Evolutionary conservation across 2,113 vertebrate genomes (phyloP).

Genomic region (Toxostoma redivivum): DNA sequence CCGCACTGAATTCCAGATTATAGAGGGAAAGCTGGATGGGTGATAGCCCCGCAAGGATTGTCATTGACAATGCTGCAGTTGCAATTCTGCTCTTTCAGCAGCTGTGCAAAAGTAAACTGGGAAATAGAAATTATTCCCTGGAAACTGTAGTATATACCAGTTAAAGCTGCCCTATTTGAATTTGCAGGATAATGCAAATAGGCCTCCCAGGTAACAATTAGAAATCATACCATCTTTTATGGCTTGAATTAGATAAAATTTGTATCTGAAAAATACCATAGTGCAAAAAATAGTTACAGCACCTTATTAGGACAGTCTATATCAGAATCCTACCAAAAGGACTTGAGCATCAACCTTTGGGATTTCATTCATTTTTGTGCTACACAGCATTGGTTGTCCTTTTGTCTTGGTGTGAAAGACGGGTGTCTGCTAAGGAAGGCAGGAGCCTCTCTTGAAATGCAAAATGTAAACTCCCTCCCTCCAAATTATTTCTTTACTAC

Average conservation of each 20-base stretch:
- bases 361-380: not conserved
- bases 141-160: not conserved
- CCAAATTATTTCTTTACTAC: not conserved
- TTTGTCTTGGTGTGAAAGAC: not conserved
- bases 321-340: not conserved
- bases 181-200: not conserved
- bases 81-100: not conserved
- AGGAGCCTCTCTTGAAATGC: too few relatives aligned
- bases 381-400: not conserved
- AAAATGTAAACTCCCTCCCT: too few relatives aligned
- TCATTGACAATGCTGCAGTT: not conserved
- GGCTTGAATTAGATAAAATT: not conserved
- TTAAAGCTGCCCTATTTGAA: not conserved
- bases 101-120: not conserved
- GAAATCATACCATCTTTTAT: not conserved
- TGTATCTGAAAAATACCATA: not conserved
- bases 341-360: not conserved
- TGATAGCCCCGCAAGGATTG: not conserved
- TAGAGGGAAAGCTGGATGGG: not conserved
- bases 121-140: not conserved
- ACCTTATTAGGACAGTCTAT: not conserved
- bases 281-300: not conserved
- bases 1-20: not conserved
- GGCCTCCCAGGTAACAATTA: not conserved
- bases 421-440: too few relatives aligned